phyloP scores from a whole-genome alignment of 2,888 invertebrate genomes.

The Byasa hedistus region DNA sequence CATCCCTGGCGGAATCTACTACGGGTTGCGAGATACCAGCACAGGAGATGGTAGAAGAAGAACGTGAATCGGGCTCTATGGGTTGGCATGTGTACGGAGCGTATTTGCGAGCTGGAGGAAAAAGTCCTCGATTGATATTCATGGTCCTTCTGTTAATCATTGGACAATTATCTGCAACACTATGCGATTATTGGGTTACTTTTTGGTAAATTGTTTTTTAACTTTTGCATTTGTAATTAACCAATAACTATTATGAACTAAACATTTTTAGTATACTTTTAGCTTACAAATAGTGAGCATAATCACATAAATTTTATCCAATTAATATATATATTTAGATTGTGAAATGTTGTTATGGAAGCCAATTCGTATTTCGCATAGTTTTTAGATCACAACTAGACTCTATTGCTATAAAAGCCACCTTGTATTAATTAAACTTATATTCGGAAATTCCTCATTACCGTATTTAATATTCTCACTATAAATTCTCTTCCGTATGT shows the following conservation, averaged over 20 bases:
- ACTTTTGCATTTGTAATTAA: background rate
- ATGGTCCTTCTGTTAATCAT: slow-evolving; percentile 80
- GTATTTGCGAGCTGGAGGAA: slow-evolving; percentile 81
- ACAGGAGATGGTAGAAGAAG: slow-evolving; percentile 82
- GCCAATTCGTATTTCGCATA: no score
- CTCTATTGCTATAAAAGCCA: no score
- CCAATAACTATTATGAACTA: no score
- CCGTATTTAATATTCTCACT: background rate
- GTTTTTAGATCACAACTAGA: no score
- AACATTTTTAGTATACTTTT: no score
- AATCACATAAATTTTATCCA: no score
- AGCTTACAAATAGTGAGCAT: no score
- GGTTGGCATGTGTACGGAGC: slow-evolving; percentile 82
- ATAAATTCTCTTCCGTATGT: background rate
- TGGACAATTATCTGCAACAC: slow-evolving; percentile 83
- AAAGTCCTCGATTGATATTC: slow-evolving; percentile 70
- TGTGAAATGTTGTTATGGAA: no score
- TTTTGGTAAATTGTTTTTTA: slow-evolving; percentile 78
- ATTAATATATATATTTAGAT: no score
- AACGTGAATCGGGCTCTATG: slow-evolving; percentile 82
- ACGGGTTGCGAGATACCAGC: slow-evolving; percentile 64
- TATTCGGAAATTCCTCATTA: background rate
- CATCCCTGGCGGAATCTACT: slow-evolving; percentile 71
- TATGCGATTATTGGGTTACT: slow-evolving; percentile 88
- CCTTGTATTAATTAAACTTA: background rate